A percentile compares a stretch with the other conserved stretches of the same genome.
phyloP scores from a whole-genome alignment of 1,140 invertebrate genomes.

The Cydia amplana region DNA sequence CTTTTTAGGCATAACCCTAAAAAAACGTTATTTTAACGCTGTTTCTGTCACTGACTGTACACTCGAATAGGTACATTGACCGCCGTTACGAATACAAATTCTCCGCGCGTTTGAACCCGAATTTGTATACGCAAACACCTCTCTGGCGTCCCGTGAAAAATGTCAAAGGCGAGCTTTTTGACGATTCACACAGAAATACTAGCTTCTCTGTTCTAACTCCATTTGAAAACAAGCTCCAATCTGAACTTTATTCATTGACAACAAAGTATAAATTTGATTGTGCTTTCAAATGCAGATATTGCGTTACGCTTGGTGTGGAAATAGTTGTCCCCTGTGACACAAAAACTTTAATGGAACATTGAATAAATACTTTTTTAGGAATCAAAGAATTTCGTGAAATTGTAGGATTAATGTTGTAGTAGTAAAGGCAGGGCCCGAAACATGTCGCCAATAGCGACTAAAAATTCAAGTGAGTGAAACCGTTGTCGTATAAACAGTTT shows the following conservation, averaged over 20 bases:
- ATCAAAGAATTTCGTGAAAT: not conserved
- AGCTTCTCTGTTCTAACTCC: not conserved
- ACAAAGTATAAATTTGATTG: too few species aligned
- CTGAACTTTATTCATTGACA: not conserved
- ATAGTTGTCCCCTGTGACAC: not conserved
- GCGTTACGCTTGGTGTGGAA: not conserved
- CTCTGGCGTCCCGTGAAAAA: not conserved
- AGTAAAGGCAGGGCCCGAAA: too few species aligned
- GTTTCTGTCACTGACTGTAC: too few species aligned
- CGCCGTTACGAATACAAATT: not conserved
- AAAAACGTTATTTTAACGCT: too few species aligned
- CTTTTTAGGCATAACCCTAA: too few species aligned
- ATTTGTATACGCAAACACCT: constrained; percentile 14
- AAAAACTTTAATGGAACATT: not conserved
- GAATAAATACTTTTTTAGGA: not conserved
- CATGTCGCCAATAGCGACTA: too few species aligned
- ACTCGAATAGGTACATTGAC: not conserved
- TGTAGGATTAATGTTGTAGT: not conserved
- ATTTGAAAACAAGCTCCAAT: not conserved
- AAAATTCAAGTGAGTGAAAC: too few species aligned
- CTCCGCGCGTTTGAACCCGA: constrained; percentile 6
- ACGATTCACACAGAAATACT: constrained; percentile 1
- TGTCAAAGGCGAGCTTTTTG: constrained; percentile 12
- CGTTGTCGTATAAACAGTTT: too few species aligned
- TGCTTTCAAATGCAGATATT: not conserved